These are phyloP conservation scores for Octopus sinensis DNA, from an alignment of 1,140 invertebrate species.

Conservation along the genomic window DNA sequence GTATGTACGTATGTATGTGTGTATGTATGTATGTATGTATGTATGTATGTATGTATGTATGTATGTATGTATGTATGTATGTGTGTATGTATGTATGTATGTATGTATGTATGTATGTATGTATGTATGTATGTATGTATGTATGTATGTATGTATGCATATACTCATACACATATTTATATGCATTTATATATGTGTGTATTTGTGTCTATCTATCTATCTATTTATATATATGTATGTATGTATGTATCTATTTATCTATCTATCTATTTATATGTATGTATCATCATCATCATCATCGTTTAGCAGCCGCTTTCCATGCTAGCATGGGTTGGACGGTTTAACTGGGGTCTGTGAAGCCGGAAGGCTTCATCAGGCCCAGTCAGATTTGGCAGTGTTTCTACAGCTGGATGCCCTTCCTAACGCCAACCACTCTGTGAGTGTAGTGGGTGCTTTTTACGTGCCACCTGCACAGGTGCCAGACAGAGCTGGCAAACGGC, in stretches of 20 bases:
- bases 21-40: background rate
- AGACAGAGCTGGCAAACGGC: too few species aligned
- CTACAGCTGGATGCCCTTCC: too few species aligned
- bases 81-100: background rate
- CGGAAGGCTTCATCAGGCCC: too few species aligned
- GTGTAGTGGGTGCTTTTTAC: too few species aligned
- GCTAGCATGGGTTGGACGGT: too few species aligned
- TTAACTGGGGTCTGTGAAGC: too few species aligned
- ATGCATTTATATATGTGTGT: background rate
- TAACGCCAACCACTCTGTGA: too few species aligned
- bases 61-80: conserved; percentile 2
- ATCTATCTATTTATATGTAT: too few species aligned
- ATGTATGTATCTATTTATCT: background rate
- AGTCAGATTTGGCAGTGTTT: too few species aligned
- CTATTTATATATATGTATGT: background rate
- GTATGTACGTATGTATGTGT: background rate
- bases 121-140: background rate
- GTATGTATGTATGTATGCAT: background rate
- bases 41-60: background rate
- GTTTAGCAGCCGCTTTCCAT: too few species aligned
- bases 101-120: background rate
- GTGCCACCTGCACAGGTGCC: too few species aligned
- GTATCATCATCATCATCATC: too few species aligned
- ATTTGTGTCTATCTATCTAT: background rate
- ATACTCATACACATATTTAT: background rate